Evolutionary conservation across 2,113 vertebrate species (phyloP).

Genomic region (Nyctereutes procyonoides): DNA sequence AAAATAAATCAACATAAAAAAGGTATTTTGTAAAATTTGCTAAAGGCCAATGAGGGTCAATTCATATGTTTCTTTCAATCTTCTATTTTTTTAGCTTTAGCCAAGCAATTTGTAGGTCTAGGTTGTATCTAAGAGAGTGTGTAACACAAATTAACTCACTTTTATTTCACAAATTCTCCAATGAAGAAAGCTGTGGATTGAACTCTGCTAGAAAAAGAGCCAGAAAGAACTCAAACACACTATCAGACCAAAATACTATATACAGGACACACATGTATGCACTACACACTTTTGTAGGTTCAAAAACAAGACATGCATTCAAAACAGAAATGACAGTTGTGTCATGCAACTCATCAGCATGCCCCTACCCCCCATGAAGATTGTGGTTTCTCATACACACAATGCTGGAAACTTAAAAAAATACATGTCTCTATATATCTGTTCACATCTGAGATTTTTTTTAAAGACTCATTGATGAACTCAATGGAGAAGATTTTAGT

Average conservation of each 20-base stretch:
- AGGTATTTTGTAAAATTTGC: background rate
- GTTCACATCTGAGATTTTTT: background rate
- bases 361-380: background rate
- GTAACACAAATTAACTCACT: conserved; percentile 81
- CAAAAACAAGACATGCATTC: background rate
- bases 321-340: background rate
- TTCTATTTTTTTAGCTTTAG: background rate
- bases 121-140: background rate
- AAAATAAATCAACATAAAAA: conserved; percentile 49
- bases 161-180: conserved; percentile 85
- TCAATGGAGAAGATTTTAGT: conserved; percentile 55
- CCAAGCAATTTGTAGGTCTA: background rate
- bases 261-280: background rate
- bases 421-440: background rate
- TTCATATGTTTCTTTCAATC: conserved; percentile 43
- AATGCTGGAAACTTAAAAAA: conserved; percentile 44
- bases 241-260: background rate
- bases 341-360: conserved; percentile 60
- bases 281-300: background rate
- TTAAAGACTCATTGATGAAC: conserved; percentile 9
- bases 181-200: conserved; percentile 72
- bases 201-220: conserved; percentile 79
- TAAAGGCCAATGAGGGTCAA: conserved; percentile 3
- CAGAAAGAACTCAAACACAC: conserved; percentile 74
- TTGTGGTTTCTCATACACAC: conserved; percentile 52